Evolutionary conservation across 2,797 vertebrate species (phyloP).

Genomic region (Eremophila alpestris): DNA sequence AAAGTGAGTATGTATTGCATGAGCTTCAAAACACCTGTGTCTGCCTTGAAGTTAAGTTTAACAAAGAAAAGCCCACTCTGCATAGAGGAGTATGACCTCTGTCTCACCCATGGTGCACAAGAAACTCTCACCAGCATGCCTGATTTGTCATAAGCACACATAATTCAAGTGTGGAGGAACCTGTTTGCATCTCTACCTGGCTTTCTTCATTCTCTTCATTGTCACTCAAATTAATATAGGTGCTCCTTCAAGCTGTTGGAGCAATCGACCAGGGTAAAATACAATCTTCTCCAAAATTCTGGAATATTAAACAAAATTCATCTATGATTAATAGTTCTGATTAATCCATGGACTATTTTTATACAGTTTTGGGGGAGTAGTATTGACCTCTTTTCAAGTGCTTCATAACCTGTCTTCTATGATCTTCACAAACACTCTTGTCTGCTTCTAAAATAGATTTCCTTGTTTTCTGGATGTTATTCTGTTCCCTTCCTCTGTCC

Average conservation of each 20-base stretch:
- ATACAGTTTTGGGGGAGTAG: rapidly evolving
- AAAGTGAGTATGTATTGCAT: not conserved
- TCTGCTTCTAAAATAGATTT: not conserved
- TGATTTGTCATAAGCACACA: not conserved
- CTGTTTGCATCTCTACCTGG: not conserved
- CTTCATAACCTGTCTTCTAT: not conserved
- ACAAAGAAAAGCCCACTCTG: not conserved
- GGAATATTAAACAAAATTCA: not conserved
- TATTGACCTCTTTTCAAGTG: not conserved
- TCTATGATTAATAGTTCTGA: rapidly evolving
- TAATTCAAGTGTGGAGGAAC: not conserved
- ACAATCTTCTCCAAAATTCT: not conserved
- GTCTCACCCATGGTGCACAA: not conserved
- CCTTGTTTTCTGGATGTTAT: not conserved
- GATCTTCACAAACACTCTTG: not conserved
- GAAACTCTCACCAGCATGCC: not conserved
- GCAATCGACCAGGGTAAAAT: not conserved
- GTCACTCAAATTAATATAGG: not conserved
- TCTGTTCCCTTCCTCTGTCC: not conserved
- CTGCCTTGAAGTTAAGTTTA: not conserved
- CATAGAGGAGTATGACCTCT: not conserved
- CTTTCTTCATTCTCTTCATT: not conserved
- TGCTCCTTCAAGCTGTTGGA: not conserved
- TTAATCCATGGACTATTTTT: not conserved
- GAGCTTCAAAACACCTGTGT: not conserved